Conservation (phyloP, 2,797 vertebrate genomes). For the Potorous gilbertii region DNA sequence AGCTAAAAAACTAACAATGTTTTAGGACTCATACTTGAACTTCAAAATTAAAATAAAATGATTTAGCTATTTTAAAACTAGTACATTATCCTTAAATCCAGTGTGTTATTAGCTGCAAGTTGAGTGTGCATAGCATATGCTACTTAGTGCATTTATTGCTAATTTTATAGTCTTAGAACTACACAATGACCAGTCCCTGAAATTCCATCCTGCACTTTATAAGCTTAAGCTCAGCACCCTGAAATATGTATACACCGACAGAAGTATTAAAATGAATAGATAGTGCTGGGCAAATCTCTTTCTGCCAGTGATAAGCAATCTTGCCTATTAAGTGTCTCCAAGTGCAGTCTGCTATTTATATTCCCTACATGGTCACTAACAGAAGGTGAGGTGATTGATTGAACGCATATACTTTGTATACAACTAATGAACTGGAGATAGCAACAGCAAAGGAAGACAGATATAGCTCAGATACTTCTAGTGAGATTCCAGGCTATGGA, state of each 20-base stretch:
- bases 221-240: background rate
- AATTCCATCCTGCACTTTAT: slow-evolving; percentile 13
- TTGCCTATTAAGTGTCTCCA: slow-evolving; percentile 60
- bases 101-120: slow-evolving; percentile 48
- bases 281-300: slow-evolving; percentile 55
- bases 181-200: slow-evolving; percentile 42
- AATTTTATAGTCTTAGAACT: background rate
- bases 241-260: slow-evolving; percentile 6
- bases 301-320: slow-evolving; percentile 48
- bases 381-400: background rate
- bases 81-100: slow-evolving; percentile 35
- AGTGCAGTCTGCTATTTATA: background rate
- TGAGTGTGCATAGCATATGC: slow-evolving; percentile 12
- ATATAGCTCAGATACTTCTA: slow-evolving; percentile 56
- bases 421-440: slow-evolving; percentile 67
- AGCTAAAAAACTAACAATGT: background rate
- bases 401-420: slow-evolving; percentile 22
- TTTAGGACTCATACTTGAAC: slow-evolving; percentile 48
- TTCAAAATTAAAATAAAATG: slow-evolving; percentile 37
- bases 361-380: slow-evolving; percentile 4
- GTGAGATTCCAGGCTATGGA: slow-evolving; percentile 66
- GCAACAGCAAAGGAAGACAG: slow-evolving; percentile 63
- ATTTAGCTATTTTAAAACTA: background rate
- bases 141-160: slow-evolving; percentile 37
- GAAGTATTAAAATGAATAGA: slow-evolving; percentile 33